Base-by-base conservation (phyloP, 2,888 invertebrate genomes). In the Apoda limacodes region DNA sequence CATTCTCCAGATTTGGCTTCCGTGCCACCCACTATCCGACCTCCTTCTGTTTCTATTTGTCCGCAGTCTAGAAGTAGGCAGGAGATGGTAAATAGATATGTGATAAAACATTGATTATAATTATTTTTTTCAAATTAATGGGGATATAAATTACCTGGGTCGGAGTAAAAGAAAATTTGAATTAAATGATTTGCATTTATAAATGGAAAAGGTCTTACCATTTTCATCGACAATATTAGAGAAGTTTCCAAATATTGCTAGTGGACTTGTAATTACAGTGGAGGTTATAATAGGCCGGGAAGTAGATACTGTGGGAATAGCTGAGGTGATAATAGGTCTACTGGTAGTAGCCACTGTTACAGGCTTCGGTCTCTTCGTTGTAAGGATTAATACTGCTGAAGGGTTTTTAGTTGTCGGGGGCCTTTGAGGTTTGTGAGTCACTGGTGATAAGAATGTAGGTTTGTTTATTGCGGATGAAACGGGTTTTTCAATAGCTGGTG, bases 11-110 rank as follows among this genome's bases (percentile, higher is more conserved):
- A 88, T 13, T 88, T 81, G 0, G 94, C 84, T 58, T 90, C 89
- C 31, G 90, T 88, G 3, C 97, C 97, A 0, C 97, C 97, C 1
- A 97, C 96, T 23, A 97, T 93, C 3, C 96, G 86, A 41, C 91
- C 93, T 23, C 89, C 88, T 30, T 89, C 92, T 51, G 88, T 87
- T 72, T 90, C 92, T 41, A 89, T 86, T 43, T 92, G 88, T 0
- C 93, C 93, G 52, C 93, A 93, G 43, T 92, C 92, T 89, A 61
- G 6, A 69, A 69, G 30, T 30, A 5, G 7, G 7, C 17, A 17
- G 7, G 10, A 4, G 10, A 4, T 9, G 9, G 13, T 5, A 26
- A 6, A 17, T 3, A 7, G 3, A 2, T 27, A 17, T 6, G 17
- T 7, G 7, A 17, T 17, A 17, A 17, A 5, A 17, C 13, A 10